Evolutionary conservation across 2,888 invertebrate genomes (phyloP), one percentile per base, ranked within the genome.

Genomic region (Pachymerium ferrugineum): DNA sequence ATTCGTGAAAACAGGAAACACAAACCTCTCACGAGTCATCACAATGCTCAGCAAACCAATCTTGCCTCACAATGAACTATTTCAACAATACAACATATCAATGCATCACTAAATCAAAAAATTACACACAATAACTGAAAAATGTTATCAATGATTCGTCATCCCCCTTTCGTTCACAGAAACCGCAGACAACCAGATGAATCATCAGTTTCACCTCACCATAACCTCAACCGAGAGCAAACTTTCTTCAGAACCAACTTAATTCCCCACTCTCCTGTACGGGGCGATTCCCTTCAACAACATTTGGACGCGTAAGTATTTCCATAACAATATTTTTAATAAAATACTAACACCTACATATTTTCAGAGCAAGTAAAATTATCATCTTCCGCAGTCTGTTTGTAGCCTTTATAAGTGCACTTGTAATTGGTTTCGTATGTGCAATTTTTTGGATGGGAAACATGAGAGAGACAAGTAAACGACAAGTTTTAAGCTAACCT

Each of bases 401-500:
- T 16, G 19, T 47, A 8, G 47, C 47, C n/a, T 19, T 47, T 14
- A 19, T 47, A 8, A 47, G 47, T n/a, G 47, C 47, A 16, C 19
- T 47, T 2, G 47, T 47, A 16, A 47, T 47, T 22, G 47, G 47
- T 47, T 47, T 47, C 19, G 19, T 47, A 19, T 47, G 47, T 47
- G 47, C 47, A 8, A 47, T 47, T 47, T 47, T 47, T 47, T 47
- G 47, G 47, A 47, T 47, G 47, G 47, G 47, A 47, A 47, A n/a
- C 22, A 47, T 47, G 47, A 8, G 19, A 47, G n/a, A 47, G 1
- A 1, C 47, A 16, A 47, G 47, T 47, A 47, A 47, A 16, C 16
- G 3, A 42, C 42, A 42, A 16, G 12, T 38, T 38, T n/a, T 6
- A n/a, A 4, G 12, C 8, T 47, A 6, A 16, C 16, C 16, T 47